Percentiles rank a stretch among this genome's conserved stretches.
phyloP scores from a whole-genome alignment of 2,888 invertebrate genomes.

The Metallyticus violacea region DNA sequence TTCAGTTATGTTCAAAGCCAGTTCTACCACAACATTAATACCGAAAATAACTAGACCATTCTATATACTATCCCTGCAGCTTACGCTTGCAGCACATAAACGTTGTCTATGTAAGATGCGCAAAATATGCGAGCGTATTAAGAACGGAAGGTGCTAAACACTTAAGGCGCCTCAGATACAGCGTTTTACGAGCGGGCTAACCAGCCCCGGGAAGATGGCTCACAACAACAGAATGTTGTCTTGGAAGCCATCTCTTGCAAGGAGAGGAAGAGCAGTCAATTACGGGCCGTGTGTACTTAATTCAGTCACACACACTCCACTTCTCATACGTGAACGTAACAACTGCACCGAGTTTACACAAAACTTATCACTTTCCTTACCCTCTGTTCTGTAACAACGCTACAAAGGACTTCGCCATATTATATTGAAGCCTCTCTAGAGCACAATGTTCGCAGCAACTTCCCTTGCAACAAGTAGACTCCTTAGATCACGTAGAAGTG shows the following conservation, averaged over 20 bases:
- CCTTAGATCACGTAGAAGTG: too few relatives aligned
- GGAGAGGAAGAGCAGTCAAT: background rate
- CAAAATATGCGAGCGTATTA: background rate
- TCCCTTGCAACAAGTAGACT: too few relatives aligned
- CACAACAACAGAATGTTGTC: background rate
- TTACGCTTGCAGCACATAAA: background rate
- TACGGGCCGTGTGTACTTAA: conserved; percentile 4
- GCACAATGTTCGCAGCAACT: too few relatives aligned
- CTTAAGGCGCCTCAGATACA: background rate
- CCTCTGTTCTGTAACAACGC: background rate
- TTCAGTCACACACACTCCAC: background rate
- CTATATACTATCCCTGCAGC: too few relatives aligned
- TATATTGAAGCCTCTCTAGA: too few relatives aligned
- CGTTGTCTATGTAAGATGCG: background rate
- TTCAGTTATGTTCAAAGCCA: too few relatives aligned
- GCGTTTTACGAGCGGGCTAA: background rate
- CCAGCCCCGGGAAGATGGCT: background rate
- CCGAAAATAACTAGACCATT: too few relatives aligned
- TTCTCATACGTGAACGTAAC: background rate
- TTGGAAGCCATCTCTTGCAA: background rate
- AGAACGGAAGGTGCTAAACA: background rate
- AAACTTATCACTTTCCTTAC: conserved; percentile 22
- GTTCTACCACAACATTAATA: too few relatives aligned
- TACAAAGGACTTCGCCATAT: background rate
- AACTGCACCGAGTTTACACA: conserved; percentile 10